phyloP scores from a whole-genome alignment of 2,888 invertebrate genomes.

The Nephrocerus scutellatus region DNA sequence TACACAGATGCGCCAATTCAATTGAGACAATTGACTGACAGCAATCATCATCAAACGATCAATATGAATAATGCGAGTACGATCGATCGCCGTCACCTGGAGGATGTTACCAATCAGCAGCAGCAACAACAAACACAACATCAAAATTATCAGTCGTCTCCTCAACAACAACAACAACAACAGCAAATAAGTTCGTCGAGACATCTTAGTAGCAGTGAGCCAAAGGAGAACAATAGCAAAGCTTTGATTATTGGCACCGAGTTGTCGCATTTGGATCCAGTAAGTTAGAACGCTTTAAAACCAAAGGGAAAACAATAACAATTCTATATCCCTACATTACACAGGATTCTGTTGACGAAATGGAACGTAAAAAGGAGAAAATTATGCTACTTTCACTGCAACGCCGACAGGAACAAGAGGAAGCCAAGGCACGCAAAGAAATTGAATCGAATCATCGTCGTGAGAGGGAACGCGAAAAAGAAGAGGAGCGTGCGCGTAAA shows the following conservation, averaged over 20 bases:
- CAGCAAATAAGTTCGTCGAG: slow-evolving; percentile 26
- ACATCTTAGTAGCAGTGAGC: slow-evolving; percentile 18
- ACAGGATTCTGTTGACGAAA: slow-evolving; percentile 78
- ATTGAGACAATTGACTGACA: slow-evolving; percentile 33
- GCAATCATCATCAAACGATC: slow-evolving; percentile 8
- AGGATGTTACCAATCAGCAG: slow-evolving; percentile 38
- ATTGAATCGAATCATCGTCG: slow-evolving; percentile 67
- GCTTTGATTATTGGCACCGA: slow-evolving; percentile 64
- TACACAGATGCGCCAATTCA: slow-evolving; percentile 43
- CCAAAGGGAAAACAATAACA: no score
- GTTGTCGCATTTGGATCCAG: slow-evolving; percentile 60
- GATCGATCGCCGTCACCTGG: slow-evolving; percentile 35
- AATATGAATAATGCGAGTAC: slow-evolving; percentile 15
- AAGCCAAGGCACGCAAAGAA: slow-evolving; percentile 76
- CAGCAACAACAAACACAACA: slow-evolving; percentile 24
- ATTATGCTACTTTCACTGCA: slow-evolving; percentile 85
- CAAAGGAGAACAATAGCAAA: slow-evolving; percentile 46
- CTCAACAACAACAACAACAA: slow-evolving; percentile 32
- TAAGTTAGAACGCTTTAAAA: no score
- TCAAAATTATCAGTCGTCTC: slow-evolving; percentile 8
- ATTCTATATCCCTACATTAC: no score
- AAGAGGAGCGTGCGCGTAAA: slow-evolving; percentile 67
- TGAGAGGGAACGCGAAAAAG: slow-evolving; percentile 68
- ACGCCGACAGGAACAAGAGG: slow-evolving; percentile 85
- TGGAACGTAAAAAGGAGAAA: slow-evolving; percentile 87